Evolutionary conservation across 92 coral and sea anemone genomes (phyloP).

Genomic region (Epizoanthus fatuus): DNA sequence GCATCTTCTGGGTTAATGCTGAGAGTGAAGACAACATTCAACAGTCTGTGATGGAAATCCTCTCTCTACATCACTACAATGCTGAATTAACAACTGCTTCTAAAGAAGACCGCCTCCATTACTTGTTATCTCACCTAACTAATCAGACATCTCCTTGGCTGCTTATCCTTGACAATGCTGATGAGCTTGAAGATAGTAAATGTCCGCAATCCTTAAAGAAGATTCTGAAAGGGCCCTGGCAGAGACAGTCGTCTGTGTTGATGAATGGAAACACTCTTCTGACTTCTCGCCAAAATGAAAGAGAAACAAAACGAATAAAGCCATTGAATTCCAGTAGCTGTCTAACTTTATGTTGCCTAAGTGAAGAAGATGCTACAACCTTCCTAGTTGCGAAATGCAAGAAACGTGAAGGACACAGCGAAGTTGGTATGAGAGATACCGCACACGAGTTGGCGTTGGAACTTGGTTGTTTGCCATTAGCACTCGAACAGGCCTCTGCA

Average conservation of each 20-base stretch:
- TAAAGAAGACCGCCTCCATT: background rate
- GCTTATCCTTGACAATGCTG: constrained; percentile 34
- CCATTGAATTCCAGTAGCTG: too few relatives aligned
- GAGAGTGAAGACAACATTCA: constrained; percentile 14
- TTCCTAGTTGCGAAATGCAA: background rate
- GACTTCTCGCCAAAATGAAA: background rate
- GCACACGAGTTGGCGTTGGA: background rate
- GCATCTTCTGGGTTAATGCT: constrained; percentile 28
- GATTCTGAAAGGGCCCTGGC: background rate
- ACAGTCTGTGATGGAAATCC: background rate
- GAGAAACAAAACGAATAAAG: background rate
- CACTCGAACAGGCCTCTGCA: constrained; percentile 3
- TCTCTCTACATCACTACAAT: background rate
- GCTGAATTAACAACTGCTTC: background rate
- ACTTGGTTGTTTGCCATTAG: constrained; percentile 7
- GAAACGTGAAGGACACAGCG: too few relatives aligned
- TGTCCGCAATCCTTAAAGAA: background rate
- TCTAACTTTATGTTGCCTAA: background rate
- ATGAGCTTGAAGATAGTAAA: constrained; percentile 7
- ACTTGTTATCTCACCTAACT: background rate
- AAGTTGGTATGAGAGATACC: background rate
- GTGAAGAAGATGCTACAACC: background rate
- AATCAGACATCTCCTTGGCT: constrained; percentile 3
- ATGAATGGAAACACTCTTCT: background rate
- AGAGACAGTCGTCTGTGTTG: background rate